Evolutionary conservation across 35 echinoderm and acorn worm genomes (phyloP).

Genomic region (Lytechinus pictus): DNA sequence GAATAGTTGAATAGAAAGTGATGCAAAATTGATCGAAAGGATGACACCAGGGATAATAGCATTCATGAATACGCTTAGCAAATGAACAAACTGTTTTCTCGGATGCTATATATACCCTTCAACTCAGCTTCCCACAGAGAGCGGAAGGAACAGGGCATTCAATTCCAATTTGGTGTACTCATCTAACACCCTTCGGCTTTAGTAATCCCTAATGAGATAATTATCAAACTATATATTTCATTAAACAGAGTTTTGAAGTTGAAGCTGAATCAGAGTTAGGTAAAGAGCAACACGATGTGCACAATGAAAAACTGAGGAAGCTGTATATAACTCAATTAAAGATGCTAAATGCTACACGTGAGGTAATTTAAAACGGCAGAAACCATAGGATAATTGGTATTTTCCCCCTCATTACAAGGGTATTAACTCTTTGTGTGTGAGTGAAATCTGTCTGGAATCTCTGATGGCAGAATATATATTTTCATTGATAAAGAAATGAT

Average conservation of each 20-base stretch:
- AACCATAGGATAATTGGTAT: neutral
- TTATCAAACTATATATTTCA: neutral
- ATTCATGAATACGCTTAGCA: neutral
- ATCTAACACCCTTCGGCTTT: neutral
- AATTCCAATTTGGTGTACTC: slow-evolving; percentile 1
- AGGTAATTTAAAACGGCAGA: neutral
- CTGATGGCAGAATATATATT: neutral
- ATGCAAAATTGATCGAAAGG: neutral
- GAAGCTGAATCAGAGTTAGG: neutral
- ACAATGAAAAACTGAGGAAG: neutral
- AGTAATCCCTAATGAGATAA: slow-evolving; percentile 13
- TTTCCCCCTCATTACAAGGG: neutral
- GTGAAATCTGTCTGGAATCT: neutral
- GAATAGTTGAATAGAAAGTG: neutral
- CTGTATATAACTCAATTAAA: slow-evolving; percentile 1
- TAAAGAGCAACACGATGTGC: neutral
- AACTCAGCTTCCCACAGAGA: neutral
- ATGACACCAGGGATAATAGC: neutral
- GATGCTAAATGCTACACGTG: neutral
- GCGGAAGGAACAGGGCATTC: neutral
- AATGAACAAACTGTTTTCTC: neutral
- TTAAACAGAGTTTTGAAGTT: neutral
- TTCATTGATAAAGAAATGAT: neutral
- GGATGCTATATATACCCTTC: neutral
- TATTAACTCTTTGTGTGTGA: neutral